Conservation (phyloP, 2,797 vertebrate genomes). For the Tangara arthus region DNA sequence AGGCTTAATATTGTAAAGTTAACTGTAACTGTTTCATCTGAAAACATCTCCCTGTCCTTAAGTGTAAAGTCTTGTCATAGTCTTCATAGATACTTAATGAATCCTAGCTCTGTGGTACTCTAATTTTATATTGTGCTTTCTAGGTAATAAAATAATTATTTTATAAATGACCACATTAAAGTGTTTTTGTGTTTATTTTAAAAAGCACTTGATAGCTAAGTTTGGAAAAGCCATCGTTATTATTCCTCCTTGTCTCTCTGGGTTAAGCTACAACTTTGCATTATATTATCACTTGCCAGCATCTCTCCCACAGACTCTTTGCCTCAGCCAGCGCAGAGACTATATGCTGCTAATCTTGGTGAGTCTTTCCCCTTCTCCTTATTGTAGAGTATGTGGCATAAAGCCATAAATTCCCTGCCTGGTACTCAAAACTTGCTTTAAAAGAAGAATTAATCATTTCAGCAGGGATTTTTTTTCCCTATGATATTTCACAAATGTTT, state of each 20-base stretch:
- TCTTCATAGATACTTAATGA: not conserved
- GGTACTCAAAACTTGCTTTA: not conserved
- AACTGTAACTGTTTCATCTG: not conserved
- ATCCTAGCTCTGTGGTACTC: not conserved
- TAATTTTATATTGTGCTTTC: not conserved
- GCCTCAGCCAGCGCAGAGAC: not conserved
- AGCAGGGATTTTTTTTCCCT: not conserved
- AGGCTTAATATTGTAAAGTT: not conserved
- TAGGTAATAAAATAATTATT: not conserved
- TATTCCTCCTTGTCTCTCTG: not conserved
- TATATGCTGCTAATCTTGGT: not conserved
- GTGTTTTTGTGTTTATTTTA: not conserved
- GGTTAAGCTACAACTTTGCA: not conserved
- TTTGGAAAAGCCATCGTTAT: not conserved
- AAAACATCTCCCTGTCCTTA: not conserved
- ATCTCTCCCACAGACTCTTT: conserved; percentile 8
- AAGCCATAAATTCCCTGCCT: not conserved
- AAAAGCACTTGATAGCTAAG: not conserved
- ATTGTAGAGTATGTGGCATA: not conserved
- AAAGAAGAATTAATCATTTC: conserved; percentile 33
- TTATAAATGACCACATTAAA: not conserved
- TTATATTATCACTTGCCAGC: not conserved
- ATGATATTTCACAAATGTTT: conserved; percentile 10
- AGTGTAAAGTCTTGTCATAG: not conserved
- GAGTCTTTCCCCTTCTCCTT: not conserved